Base-by-base conservation (phyloP, 2,797 vertebrate species). In the Phalanger gymnotis region DNA sequence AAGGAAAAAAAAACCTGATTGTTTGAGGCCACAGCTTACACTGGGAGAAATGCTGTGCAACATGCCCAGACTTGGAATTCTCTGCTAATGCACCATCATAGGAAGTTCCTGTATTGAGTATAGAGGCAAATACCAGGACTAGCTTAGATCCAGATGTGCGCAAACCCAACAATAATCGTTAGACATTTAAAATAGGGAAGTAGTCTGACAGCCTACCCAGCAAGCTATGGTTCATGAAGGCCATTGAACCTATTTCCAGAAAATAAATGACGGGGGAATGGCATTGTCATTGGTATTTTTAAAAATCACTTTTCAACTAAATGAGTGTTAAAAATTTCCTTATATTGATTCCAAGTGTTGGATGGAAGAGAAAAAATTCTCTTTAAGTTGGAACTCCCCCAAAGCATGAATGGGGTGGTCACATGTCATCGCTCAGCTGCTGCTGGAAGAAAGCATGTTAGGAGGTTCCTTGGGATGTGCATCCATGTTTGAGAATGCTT, bases 1-100 rank as follows among this genome's bases (percentile, higher is more conserved):
- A 97, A 22, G 22, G 97, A 97, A 97, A 98, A 96, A 97, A 97
- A 97, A 94, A 93, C 96, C 98, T 98, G 98, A 98, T 99, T 98
- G 98, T 98, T 98, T 97, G 97, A 98, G 98, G 98, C 98, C 47
- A 81, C 93, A 55, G 93, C 95, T 97, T 98, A 97, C 95, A 96
- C 98, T 98, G 97, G 98, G 98, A 98, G 98, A 98, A 98, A 94
- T 57, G 96, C 98, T 98, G 98, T 99, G 98, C 98, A 98, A 99
- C 99, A 97, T 98, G 98, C 98, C 97, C 98, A 98, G 98, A 97
- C 98, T 98, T 99, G 99, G 98, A 98, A 98, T 3, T 87, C 97
- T 98, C 89, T 5, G 94, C 28, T 98, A 98, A 98, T 97, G 98
- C 98, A 87, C 97, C 0, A n/a, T 94, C 13, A 12, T 94, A 98